Percentiles rank a stretch among this genome's conserved stretches.
phyloP scores from a whole-genome alignment of 2,113 vertebrate genomes.

The Solea senegalensis region DNA sequence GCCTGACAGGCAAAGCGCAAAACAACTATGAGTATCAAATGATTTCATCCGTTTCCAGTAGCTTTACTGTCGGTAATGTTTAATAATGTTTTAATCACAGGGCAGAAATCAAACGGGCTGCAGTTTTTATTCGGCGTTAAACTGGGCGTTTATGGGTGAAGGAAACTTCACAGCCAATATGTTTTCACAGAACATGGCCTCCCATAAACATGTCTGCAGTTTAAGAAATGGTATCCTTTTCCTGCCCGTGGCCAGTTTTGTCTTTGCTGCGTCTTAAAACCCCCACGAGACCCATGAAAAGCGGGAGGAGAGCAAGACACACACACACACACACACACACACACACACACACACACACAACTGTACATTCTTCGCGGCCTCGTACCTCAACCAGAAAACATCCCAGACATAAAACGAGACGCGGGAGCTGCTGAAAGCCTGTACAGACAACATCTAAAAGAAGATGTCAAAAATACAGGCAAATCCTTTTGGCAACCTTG shows the following conservation, averaged over 20 bases:
- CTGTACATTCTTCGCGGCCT: constrained; percentile 12
- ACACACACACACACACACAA: neutral
- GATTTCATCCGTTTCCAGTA: neutral
- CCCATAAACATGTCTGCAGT: constrained; percentile 21
- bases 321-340: neutral
- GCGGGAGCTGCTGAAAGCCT: constrained; percentile 10
- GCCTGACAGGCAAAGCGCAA: constrained; percentile 31
- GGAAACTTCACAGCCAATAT: constrained; percentile 7
- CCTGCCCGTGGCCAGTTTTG: constrained; percentile 12
- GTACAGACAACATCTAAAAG: constrained; percentile 25
- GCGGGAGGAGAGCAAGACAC: neutral
- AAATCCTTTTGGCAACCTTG: constrained; percentile 15
- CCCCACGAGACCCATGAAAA: constrained; percentile 23
- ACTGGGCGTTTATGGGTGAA: constrained; percentile 1
- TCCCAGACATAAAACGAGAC: constrained; percentile 18
- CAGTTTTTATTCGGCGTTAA: neutral
- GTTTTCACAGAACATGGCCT: constrained; percentile 10
- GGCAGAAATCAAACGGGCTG: constrained; percentile 4
- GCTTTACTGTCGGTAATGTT: neutral
- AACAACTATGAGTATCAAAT: constrained; percentile 27
- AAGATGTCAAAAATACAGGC: constrained; percentile 28
- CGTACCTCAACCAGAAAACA: constrained; percentile 3
- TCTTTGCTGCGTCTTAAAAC: constrained; percentile 27
- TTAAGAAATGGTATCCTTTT: constrained; percentile 11
- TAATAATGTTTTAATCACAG: constrained; percentile 18